These are phyloP conservation scores for Linepithema humile DNA, from an alignment of 1,140 invertebrate genomes.

Conservation along the genomic window DNA sequence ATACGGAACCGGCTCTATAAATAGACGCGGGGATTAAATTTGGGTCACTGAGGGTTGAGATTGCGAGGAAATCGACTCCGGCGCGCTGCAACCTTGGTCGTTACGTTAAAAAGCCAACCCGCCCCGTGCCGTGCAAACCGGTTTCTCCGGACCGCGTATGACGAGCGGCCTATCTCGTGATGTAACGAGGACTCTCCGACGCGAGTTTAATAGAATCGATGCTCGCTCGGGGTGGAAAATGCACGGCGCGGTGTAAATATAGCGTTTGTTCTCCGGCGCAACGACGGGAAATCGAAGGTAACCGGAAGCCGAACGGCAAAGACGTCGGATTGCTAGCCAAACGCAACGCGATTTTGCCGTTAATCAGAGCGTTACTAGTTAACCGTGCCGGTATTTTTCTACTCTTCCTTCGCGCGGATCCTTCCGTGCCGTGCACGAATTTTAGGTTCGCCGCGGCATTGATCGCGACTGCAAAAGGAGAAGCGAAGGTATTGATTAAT, in stretches of 20 bases:
- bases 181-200: constrained; percentile 12
- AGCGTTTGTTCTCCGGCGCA: background rate
- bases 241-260: background rate
- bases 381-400: constrained; percentile 67
- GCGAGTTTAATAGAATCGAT: background rate
- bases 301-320: constrained; percentile 35
- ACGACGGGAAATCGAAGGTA: constrained; percentile 25
- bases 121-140: constrained; percentile 19
- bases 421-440: background rate
- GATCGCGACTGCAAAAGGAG: constrained; percentile 10
- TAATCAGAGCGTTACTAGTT: constrained; percentile 83
- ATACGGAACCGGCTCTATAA: too few species aligned
- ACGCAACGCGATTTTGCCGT: constrained; percentile 42
- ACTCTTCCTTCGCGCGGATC: constrained; percentile 17
- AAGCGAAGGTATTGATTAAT: background rate
- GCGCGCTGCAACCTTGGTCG: background rate
- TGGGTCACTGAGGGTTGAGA: constrained; percentile 6
- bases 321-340: constrained; percentile 19
- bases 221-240: background rate
- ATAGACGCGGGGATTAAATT: background rate
- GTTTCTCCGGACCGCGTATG: background rate
- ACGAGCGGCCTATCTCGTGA: constrained; percentile 29
- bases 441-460: background rate
- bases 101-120: background rate
- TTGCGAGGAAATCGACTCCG: background rate